These are phyloP conservation scores for Epinotia nisella DNA, from an alignment of 2,888 invertebrate genomes.

Conservation along the genomic window DNA sequence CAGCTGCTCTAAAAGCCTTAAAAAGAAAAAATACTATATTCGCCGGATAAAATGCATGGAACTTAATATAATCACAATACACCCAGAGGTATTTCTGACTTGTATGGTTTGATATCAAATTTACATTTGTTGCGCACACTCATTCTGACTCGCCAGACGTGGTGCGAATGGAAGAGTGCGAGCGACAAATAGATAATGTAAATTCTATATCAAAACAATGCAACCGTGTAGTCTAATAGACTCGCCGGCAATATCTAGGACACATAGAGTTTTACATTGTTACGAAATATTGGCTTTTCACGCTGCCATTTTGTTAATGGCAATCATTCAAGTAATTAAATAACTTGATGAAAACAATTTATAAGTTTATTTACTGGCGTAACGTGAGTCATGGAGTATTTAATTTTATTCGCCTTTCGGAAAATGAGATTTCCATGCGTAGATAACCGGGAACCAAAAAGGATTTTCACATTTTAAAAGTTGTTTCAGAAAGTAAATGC, in stretches of 20 bases:
- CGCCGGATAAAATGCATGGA: not conserved
- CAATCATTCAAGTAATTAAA: not conserved
- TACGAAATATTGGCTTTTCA: not conserved
- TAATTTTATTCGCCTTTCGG: too few species aligned
- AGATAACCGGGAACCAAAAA: too few species aligned
- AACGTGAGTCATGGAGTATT: not conserved
- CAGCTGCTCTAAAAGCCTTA: not conserved
- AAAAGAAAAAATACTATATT: conserved; percentile 1
- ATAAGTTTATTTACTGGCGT: not conserved
- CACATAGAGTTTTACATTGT: not conserved
- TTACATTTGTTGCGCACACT: not conserved
- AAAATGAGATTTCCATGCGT: too few species aligned
- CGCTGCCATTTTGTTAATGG: not conserved
- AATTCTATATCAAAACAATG: too few species aligned
- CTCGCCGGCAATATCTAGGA: not conserved
- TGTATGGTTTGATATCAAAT: not conserved
- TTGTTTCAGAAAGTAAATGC: too few species aligned
- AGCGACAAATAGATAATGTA: too few species aligned
- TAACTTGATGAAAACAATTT: not conserved
- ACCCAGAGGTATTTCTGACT: not conserved
- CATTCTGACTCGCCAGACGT: too few species aligned
- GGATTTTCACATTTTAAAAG: too few species aligned
- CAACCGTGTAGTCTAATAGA: not conserved
- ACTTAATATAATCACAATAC: not conserved
- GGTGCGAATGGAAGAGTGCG: too few species aligned